Base-by-base conservation (phyloP, 2,888 invertebrate genomes). In the Anoplius nigerrimus region DNA sequence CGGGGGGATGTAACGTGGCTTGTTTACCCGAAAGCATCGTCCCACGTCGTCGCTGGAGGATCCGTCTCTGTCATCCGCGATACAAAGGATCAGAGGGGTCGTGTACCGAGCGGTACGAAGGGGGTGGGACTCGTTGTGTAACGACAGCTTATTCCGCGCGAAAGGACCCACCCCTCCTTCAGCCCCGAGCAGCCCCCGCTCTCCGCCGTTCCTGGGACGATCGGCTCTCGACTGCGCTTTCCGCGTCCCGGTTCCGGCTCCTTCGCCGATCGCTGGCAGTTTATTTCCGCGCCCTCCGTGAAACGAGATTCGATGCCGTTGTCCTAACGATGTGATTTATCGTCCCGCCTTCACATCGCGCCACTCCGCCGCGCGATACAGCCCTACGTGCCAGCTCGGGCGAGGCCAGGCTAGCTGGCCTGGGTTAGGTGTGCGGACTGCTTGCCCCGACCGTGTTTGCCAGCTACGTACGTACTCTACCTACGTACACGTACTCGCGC, bases 321-420 rank as follows among this genome's bases (percentile, higher is more conserved):
- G 72, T 73, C 66, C 78, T 77, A 80, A 78, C 77, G 72, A 75
- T 76, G 75, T 83, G 81, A 84, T 84, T 84, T 82, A 85, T 84
- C 81, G 80, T 76, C 70, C 74, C 69, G 58, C 68, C 72, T 66
- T 68, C 62, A n/a, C 34, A 5, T 34, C 34, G 34, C 11, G 1
- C 34, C 34, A 1, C 11, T 34, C 16, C 24, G n/a, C n/a, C n/a
- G n/a, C n/a, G n/a, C n/a, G n/a, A n/a, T n/a, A n/a, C n/a, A n/a
- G n/a, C n/a, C n/a, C n/a, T n/a, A n/a, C n/a, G n/a, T n/a, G n/a
- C n/a, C n/a, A n/a, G n/a, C n/a, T n/a, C n/a, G n/a, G n/a, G n/a
- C n/a, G n/a, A n/a, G n/a, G n/a, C n/a, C n/a, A n/a, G n/a, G n/a
- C n/a, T n/a, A n/a, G n/a, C n/a, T n/a, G n/a, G n/a, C n/a, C n/a